phyloP scores from a whole-genome alignment of 2,797 vertebrate genomes.

The Tragopan temminckii region DNA sequence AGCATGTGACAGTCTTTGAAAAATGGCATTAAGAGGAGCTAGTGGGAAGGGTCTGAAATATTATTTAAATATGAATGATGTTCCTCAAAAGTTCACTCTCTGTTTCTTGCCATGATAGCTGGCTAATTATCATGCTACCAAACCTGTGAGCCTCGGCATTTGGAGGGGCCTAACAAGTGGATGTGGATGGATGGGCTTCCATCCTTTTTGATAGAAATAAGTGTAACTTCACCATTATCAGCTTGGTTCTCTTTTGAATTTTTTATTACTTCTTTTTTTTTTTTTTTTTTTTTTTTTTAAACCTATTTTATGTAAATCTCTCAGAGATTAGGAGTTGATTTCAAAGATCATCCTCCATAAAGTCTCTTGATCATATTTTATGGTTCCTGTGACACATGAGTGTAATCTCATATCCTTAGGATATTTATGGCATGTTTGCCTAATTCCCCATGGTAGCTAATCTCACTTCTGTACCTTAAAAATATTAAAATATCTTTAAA shows the following conservation, averaged over 20 bases:
- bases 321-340: constrained; percentile 62
- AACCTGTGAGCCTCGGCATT: neutral
- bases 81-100: constrained; percentile 20
- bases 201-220: neutral
- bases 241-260: constrained; percentile 17
- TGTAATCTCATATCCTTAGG: constrained; percentile 61
- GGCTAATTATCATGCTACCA: constrained; percentile 49
- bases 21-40: neutral
- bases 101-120: constrained; percentile 27
- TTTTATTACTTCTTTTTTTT: neutral
- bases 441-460: constrained; percentile 24
- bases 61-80: constrained; percentile 31
- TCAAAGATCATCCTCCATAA: constrained; percentile 63
- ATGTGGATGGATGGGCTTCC: no score
- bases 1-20: neutral
- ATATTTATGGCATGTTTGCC: constrained; percentile 38
- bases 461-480: constrained; percentile 53
- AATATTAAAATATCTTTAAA: constrained; percentile 52
- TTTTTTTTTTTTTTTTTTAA: neutral
- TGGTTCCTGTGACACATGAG: neutral
- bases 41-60: neutral
- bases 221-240: neutral
- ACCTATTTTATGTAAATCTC: neutral
- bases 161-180: neutral
- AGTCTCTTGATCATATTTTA: constrained; percentile 70